Evolutionary conservation across 2,113 vertebrate genomes (phyloP).

Genomic region (Mandrillus leucophaeus): DNA sequence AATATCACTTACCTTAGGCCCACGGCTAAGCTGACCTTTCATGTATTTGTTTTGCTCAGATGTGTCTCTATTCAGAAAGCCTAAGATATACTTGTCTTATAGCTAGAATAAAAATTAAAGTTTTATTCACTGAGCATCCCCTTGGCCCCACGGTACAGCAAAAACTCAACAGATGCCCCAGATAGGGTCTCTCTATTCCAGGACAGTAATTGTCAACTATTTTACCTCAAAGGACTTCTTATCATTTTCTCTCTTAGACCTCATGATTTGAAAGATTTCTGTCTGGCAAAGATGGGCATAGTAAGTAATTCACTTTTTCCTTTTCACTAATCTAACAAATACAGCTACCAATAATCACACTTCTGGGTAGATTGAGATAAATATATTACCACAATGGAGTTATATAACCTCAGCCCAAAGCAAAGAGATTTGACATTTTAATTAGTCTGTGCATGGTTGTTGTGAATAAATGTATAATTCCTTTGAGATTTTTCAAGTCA

Average conservation of each 20-base stretch:
- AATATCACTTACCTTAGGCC: neutral
- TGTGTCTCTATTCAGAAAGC: slow-evolving; percentile 10
- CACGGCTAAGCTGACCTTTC: neutral
- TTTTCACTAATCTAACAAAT: slow-evolving; percentile 57
- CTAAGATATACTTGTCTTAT: neutral
- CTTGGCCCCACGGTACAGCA: neutral
- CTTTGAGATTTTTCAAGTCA: neutral
- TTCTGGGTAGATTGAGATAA: slow-evolving; percentile 46
- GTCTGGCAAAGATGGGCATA: neutral
- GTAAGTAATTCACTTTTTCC: slow-evolving; percentile 32
- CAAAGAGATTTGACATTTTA: slow-evolving; percentile 36
- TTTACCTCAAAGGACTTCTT: neutral
- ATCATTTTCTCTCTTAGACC: neutral
- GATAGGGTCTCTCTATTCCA: neutral
- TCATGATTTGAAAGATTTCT: slow-evolving; percentile 24
- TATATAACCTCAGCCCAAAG: slow-evolving; percentile 44
- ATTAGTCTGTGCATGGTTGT: neutral
- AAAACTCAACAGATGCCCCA: neutral
- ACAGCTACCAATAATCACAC: slow-evolving; percentile 32
- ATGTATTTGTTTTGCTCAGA: slow-evolving; percentile 40
- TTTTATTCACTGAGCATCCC: neutral
- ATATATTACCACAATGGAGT: slow-evolving; percentile 8
- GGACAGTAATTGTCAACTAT: neutral
- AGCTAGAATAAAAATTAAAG: slow-evolving; percentile 24
- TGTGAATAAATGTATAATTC: slow-evolving; percentile 14